These are phyloP conservation scores for Sarotherodon lohbergeri DNA, from an alignment of 2,113 vertebrate genomes.

Conservation along the genomic window DNA sequence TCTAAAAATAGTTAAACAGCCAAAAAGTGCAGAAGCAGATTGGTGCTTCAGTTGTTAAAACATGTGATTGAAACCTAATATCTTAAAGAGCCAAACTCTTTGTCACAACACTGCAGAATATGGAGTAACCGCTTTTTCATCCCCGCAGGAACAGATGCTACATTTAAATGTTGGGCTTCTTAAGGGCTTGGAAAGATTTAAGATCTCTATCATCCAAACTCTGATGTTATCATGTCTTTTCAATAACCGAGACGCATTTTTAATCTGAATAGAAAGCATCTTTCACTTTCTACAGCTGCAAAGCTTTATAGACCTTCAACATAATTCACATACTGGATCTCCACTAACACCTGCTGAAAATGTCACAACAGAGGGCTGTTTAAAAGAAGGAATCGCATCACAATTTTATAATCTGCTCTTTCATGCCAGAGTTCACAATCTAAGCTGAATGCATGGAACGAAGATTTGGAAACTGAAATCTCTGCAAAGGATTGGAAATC, in stretches of 20 bases:
- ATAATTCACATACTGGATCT: neutral
- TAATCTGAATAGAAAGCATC: neutral
- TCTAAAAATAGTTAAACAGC: neutral
- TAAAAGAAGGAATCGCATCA: neutral
- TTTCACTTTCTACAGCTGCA: neutral
- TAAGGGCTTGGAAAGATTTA: neutral
- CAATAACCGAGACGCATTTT: neutral
- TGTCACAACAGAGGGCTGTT: neutral
- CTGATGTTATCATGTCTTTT: neutral
- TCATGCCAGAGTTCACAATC: neutral
- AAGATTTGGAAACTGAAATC: neutral
- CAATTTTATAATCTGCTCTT: neutral
- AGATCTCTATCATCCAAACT: neutral
- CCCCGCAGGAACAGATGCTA: neutral
- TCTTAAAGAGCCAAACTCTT: neutral
- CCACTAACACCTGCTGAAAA: neutral
- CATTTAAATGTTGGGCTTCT: neutral
- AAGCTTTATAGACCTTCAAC: neutral
- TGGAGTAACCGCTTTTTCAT: neutral
- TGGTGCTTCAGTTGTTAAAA: neutral
- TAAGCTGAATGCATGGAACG: neutral
- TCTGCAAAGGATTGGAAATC: neutral
- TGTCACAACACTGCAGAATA: neutral
- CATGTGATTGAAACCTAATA: neutral
- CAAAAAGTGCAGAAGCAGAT: neutral